A percentile compares a stretch with the other conserved stretches of the same genome.
Evolutionary conservation across 2,113 vertebrate genomes (phyloP).

Genomic region (Seriola rivoliana): DNA sequence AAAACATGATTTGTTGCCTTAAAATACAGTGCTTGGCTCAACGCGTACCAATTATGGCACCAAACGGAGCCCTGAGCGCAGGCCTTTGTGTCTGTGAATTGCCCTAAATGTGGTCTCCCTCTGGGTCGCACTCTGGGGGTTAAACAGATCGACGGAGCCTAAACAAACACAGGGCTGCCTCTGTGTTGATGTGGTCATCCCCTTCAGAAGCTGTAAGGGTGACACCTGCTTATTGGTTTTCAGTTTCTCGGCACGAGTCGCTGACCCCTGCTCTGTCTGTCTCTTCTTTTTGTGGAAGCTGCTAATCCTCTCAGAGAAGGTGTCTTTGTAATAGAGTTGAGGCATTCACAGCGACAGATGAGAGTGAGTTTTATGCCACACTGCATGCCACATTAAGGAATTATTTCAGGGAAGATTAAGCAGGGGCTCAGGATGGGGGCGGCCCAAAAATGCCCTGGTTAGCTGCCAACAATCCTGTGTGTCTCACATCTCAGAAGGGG

Average conservation of each 20-base stretch:
- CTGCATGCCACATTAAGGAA: slow-evolving; percentile 76
- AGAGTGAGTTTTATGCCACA: slow-evolving; percentile 63
- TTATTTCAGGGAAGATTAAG: slow-evolving; percentile 77
- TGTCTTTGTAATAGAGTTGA: slow-evolving; percentile 71
- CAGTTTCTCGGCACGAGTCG: slow-evolving; percentile 30
- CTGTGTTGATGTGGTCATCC: slow-evolving; percentile 49
- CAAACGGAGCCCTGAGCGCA: slow-evolving; percentile 43
- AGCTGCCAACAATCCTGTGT: slow-evolving; percentile 58
- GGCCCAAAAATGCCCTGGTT: slow-evolving; percentile 67
- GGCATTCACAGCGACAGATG: slow-evolving; percentile 59
- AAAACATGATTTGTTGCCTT: slow-evolving; percentile 68
- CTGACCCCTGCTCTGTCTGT: slow-evolving; percentile 55
- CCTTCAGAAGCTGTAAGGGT: slow-evolving; percentile 50
- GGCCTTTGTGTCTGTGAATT: slow-evolving; percentile 60
- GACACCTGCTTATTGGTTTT: slow-evolving; percentile 68
- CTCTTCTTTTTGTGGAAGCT: slow-evolving; percentile 51
- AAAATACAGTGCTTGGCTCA: slow-evolving; percentile 57
- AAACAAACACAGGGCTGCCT: slow-evolving; percentile 68
- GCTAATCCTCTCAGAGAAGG: slow-evolving; percentile 71
- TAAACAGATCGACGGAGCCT: slow-evolving; percentile 57
- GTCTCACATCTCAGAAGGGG: slow-evolving; percentile 57
- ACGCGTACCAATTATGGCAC: slow-evolving; percentile 60
- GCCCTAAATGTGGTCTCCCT: slow-evolving; percentile 39
- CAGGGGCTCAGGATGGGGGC: slow-evolving; percentile 45
- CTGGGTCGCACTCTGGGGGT: slow-evolving; percentile 53